Evolutionary conservation across 2,113 vertebrate species (phyloP), one percentile per base, ranked within the genome.

Genomic region (Siniperca knerii): DNA sequence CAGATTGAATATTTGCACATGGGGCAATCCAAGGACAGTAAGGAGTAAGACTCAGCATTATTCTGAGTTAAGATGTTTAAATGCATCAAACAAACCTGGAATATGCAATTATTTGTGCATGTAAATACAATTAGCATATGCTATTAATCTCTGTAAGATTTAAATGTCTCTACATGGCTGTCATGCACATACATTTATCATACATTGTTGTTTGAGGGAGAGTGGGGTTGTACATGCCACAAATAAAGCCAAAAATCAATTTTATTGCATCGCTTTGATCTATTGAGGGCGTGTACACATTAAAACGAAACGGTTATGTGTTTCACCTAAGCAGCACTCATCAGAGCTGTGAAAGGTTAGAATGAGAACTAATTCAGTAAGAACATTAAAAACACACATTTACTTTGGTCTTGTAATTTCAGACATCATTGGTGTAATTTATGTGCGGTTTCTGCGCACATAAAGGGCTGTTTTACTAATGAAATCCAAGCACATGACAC

Each of bases 371-470:
- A 93, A 93, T 93, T 92, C 92, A 89, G 87, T 90, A 60, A n/a
- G 75, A 90, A 46, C 81, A 84, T 93, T 89, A 90, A 84, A 92
- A 89, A 81, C 71, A 61, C 85, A 82, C 90, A 87, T 90, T 91
- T 87, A 83, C 85, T 86, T 69, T 87, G 46, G 75, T 83, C 90
- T 85, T 83, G 84, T 83, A 82, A 84, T 92, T 92, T 89, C 84
- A 90, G 87, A 91, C 87, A 92, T 89, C 88, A 89, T 87, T 92
- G 85, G 78, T 81, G 80, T 86, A 71, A 92, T 87, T 90, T 88
- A 89, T 90, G 72, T 60, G 77, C 64, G 0, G 70, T 85, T 81
- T 87, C 66, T 74, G 69, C n/a, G 37, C 82, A 78, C 76, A 89
- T 84, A 76, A 92, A 90, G 18, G 29, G 85, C 50, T 0, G 57